A percentile compares a stretch with the other conserved stretches of the same genome.
Evolutionary conservation across 1,140 invertebrate genomes (phyloP).

Genomic region (Drosophila kohkoa): DNA sequence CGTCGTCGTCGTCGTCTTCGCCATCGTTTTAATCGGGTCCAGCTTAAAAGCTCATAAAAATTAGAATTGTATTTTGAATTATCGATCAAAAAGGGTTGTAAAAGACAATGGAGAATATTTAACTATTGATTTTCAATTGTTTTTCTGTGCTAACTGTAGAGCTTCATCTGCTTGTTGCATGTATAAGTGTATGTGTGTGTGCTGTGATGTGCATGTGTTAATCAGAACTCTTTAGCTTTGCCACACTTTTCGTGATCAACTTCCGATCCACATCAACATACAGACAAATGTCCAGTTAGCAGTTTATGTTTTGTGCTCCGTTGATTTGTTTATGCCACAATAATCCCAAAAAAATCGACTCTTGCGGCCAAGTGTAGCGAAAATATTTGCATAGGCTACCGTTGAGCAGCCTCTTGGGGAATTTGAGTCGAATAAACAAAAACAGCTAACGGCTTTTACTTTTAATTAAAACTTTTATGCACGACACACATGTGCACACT

Average conservation of each 20-base stretch:
- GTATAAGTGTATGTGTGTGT: conserved; percentile 19
- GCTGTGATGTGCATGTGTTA: background rate
- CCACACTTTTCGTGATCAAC: background rate
- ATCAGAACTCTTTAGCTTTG: background rate
- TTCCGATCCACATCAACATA: conserved; percentile 8
- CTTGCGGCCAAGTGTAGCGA: conserved; percentile 26
- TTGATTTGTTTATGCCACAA: conserved; percentile 51
- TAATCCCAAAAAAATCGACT: conserved; percentile 9
- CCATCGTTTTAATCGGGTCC: conserved; percentile 1
- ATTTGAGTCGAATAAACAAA: conserved; percentile 56
- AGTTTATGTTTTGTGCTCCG: conserved; percentile 26
- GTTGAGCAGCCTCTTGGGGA: conserved; percentile 38
- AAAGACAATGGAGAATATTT: conserved; percentile 46
- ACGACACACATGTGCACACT: conserved; percentile 12
- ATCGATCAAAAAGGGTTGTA: conserved; percentile 43
- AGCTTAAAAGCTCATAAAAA: conserved; percentile 6
- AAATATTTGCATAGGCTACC: conserved; percentile 76
- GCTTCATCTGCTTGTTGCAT: background rate
- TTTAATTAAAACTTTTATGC: conserved; percentile 69
- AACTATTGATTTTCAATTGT: conserved; percentile 37
- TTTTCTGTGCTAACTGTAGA: conserved; percentile 29
- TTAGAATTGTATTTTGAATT: conserved; percentile 45
- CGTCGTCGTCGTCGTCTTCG: background rate
- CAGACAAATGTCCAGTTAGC: conserved; percentile 36
- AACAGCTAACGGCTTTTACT: conserved; percentile 56